phyloP scores from a whole-genome alignment of 53 echinoderm and acorn worm genomes.

The Paracentrotus lividus region DNA sequence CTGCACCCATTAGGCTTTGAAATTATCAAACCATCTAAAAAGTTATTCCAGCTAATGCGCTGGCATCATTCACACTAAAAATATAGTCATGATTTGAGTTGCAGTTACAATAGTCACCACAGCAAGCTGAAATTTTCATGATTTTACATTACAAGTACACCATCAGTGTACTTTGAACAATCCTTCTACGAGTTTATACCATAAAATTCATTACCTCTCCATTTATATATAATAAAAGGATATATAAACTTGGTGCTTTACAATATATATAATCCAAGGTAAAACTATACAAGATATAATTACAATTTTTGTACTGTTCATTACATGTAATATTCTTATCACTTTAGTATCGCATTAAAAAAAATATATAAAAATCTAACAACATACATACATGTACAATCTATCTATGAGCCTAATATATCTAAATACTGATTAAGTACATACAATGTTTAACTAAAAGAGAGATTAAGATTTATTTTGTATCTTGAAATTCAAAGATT shows the following conservation, averaged over 20 bases:
- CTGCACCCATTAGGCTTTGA: too few relatives aligned
- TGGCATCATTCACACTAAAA: not conserved
- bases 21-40: too few relatives aligned
- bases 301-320: constrained; percentile 42
- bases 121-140: not conserved
- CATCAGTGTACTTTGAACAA: not conserved
- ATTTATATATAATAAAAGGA: not conserved
- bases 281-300: constrained; percentile 11
- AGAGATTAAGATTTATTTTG: not conserved
- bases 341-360: not conserved
- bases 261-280: constrained; percentile 45
- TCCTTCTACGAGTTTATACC: not conserved
- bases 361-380: too few relatives aligned
- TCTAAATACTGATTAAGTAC: constrained; percentile 10
- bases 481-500: not conserved
- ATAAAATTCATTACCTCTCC: not conserved
- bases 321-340: not conserved
- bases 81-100: not conserved
- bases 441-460: not conserved
- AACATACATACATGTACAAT: not conserved
- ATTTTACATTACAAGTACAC: not conserved
- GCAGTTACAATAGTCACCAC: not conserved
- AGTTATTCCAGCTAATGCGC: too few relatives aligned
- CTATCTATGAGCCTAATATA: not conserved
- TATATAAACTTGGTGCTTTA: not conserved